Conservation (phyloP, 2,113 vertebrate genomes). For the Pithys albifrons region DNA sequence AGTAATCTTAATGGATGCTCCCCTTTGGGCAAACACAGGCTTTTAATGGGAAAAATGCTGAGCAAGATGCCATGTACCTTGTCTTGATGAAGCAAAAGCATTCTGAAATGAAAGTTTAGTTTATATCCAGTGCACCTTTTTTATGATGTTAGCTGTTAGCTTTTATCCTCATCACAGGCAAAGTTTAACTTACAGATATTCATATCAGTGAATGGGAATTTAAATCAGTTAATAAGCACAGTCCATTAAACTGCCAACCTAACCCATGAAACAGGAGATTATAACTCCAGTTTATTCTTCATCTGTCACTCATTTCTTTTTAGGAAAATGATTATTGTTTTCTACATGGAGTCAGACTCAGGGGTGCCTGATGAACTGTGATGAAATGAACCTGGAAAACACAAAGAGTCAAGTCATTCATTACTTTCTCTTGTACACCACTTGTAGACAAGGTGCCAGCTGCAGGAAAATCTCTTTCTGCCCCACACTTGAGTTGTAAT, state of each 20-base stretch:
- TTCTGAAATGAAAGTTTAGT: constrained; percentile 9
- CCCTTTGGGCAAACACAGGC: constrained; percentile 23
- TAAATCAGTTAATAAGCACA: not conserved
- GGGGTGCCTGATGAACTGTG: constrained; percentile 2
- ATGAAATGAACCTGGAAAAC: constrained; percentile 46
- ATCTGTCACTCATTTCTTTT: constrained; percentile 13
- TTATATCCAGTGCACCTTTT: not conserved
- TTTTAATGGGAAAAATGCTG: constrained; percentile 42
- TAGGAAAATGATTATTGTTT: not conserved
- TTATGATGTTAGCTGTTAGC: not conserved
- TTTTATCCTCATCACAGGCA: not conserved
- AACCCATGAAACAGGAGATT: not conserved
- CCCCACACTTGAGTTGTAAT: constrained; percentile 61
- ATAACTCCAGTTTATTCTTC: constrained; percentile 27
- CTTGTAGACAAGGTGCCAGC: constrained; percentile 61
- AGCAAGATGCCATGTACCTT: constrained; percentile 7
- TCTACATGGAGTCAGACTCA: constrained; percentile 21
- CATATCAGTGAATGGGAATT: not conserved
- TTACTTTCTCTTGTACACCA: constrained; percentile 25
- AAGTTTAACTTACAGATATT: not conserved
- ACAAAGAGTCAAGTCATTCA: constrained; percentile 65
- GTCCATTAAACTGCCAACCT: not conserved
- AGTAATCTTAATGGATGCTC: constrained; percentile 22
- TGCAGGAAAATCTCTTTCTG: constrained; percentile 63
- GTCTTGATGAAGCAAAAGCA: not conserved